A percentile compares a stretch with the other conserved stretches of the same genome.
Conservation (phyloP, 2,797 vertebrate genomes). For the Moxostoma hubbsi region DNA sequence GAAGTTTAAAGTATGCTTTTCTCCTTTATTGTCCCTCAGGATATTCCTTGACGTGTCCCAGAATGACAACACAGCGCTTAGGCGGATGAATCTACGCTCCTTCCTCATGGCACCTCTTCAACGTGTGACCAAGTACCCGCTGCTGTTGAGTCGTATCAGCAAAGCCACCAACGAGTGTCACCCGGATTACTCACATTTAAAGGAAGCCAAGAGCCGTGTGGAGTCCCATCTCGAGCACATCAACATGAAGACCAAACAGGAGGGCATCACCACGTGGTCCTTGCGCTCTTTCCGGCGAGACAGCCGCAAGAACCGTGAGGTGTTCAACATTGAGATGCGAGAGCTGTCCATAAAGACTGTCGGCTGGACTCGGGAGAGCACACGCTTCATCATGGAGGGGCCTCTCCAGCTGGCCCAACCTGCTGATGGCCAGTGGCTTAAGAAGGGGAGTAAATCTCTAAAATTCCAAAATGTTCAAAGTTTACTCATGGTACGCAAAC, state of each 20-base stretch:
- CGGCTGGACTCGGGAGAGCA: conserved; percentile 88
- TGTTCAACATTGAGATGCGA: conserved; percentile 90
- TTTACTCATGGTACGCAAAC: conserved; percentile 86
- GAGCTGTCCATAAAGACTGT: conserved; percentile 89
- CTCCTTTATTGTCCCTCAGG: conserved; percentile 67
- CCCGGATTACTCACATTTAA: conserved; percentile 84
- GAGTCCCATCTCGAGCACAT: conserved; percentile 95
- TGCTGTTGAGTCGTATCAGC: conserved; percentile 88
- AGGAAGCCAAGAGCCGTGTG: conserved; percentile 90
- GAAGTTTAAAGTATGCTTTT: background rate
- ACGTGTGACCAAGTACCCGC: conserved; percentile 90
- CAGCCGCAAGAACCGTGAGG: conserved; percentile 90
- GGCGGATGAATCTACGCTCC: conserved; percentile 91
- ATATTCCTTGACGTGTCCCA: conserved; percentile 94
- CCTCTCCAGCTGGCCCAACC: conserved; percentile 89
- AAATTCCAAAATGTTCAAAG: conserved; percentile 93
- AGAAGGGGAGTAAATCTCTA: conserved; percentile 88
- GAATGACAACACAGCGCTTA: conserved; percentile 90
- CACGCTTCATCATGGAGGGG: conserved; percentile 90
- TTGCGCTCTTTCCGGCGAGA: conserved; percentile 90
- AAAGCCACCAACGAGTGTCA: conserved; percentile 87
- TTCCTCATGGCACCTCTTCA: conserved; percentile 94
- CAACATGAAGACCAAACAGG: conserved; percentile 94
- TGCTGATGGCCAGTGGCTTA: conserved; percentile 89
- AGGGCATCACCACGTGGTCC: conserved; percentile 86